Evolutionary conservation across 2,888 invertebrate genomes (phyloP).

Genomic region (Galeopsomyia nigrocyanea): DNA sequence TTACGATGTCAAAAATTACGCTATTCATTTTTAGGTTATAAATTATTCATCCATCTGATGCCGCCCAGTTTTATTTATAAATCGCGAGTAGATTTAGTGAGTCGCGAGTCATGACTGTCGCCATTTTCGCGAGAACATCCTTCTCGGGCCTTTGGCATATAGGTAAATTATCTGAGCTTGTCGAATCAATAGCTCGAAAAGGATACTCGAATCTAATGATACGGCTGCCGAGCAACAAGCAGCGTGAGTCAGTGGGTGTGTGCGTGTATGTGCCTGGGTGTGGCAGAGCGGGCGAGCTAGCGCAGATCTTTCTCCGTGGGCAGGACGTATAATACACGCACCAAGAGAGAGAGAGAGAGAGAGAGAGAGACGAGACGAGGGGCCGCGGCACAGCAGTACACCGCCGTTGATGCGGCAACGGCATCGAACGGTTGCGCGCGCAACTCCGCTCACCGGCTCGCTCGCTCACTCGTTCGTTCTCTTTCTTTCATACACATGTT

Average conservation of each 20-base stretch:
- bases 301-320: conserved; percentile 28
- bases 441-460: conserved; percentile 48
- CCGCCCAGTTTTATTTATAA: no score
- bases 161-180: neutral
- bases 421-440: conserved; percentile 67
- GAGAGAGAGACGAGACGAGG: neutral
- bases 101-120: no score
- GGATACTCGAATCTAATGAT: no score
- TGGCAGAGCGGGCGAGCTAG: conserved; percentile 24
- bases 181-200: no score
- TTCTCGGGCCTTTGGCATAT: conserved; percentile 3
- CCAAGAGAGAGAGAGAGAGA: neutral
- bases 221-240: conserved; percentile 5
- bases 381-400: neutral
- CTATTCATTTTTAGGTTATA: no score
- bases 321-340: conserved; percentile 9
- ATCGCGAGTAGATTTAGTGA: no score
- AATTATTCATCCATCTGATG: no score
- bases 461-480: neutral
- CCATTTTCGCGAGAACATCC: no score
- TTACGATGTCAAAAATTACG: no score
- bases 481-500: no score
- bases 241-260: conserved; percentile 11
- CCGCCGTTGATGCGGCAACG: conserved; percentile 60
- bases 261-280: conserved; percentile 31